These are phyloP conservation scores for Orthosia gracilis DNA, from an alignment of 2,888 invertebrate species.

Conservation along the genomic window DNA sequence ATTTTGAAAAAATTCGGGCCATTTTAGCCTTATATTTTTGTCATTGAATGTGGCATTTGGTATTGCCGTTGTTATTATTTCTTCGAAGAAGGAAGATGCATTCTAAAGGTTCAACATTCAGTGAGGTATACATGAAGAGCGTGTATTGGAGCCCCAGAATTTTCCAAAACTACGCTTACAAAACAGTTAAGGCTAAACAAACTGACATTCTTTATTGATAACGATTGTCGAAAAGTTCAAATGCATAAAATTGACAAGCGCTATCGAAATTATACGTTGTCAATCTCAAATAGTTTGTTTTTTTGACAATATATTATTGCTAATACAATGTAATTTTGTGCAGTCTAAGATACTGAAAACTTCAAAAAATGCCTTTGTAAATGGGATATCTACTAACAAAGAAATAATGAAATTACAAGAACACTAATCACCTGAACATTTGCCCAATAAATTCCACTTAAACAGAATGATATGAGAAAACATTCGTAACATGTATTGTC, in stretches of 20 bases:
- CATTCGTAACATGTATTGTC: slow-evolving; percentile 88
- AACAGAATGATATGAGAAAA: slow-evolving; percentile 83
- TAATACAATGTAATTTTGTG: background rate
- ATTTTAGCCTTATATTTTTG: background rate
- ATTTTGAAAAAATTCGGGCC: slow-evolving; percentile 17
- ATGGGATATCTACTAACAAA: background rate
- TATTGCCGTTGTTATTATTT: no score
- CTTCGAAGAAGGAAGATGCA: background rate
- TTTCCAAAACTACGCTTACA: background rate
- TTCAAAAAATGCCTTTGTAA: background rate
- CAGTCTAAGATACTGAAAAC: background rate
- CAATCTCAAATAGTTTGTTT: background rate
- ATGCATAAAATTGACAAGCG: background rate
- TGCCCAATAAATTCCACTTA: slow-evolving; percentile 60
- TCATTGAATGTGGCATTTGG: background rate
- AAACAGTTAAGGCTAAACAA: background rate
- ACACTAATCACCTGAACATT: slow-evolving; percentile 31
- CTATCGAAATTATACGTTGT: background rate
- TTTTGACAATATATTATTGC: background rate
- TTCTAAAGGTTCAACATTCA: background rate
- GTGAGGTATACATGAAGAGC: background rate
- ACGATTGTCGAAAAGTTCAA: background rate
- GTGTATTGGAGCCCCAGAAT: background rate
- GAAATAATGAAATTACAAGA: slow-evolving; percentile 30
- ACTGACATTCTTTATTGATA: background rate